Percentiles rank a stretch among this genome's conserved stretches.
Evolutionary conservation across 1,140 invertebrate species (phyloP).

Genomic region (Trinorchestia longiramus): DNA sequence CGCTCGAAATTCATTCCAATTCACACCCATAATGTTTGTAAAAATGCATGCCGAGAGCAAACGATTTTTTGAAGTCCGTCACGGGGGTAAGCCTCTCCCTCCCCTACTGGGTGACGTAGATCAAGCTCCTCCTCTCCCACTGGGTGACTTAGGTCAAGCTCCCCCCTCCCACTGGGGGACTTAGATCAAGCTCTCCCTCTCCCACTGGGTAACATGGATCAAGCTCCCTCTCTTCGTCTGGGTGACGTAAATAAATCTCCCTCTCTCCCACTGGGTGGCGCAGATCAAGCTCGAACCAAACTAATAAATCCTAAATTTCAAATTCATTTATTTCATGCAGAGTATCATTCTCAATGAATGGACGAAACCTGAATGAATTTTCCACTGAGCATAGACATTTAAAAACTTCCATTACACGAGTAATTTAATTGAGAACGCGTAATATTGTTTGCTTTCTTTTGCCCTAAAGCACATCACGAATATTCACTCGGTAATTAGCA

Average conservation of each 20-base stretch:
- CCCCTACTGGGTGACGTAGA: too few species aligned
- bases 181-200: too few species aligned
- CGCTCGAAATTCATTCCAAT: neutral
- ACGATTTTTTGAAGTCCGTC: neutral
- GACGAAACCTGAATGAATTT: neutral
- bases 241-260: neutral
- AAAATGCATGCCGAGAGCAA: neutral
- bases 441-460: neutral
- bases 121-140: too few species aligned
- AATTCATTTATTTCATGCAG: neutral
- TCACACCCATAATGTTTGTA: neutral
- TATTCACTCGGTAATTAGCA: neutral
- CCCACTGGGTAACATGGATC: too few species aligned
- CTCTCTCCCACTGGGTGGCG: neutral
- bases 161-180: too few species aligned
- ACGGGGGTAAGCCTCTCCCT: neutral
- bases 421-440: neutral
- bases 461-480: neutral
- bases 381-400: neutral
- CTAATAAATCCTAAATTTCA: neutral
- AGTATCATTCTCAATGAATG: neutral
- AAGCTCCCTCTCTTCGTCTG: too few species aligned
- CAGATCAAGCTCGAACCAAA: neutral
- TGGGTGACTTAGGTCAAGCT: too few species aligned
- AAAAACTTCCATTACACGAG: neutral